These are phyloP conservation scores for Neofelis nebulosa DNA, from an alignment of 2,113 vertebrate species.

Conservation along the genomic window DNA sequence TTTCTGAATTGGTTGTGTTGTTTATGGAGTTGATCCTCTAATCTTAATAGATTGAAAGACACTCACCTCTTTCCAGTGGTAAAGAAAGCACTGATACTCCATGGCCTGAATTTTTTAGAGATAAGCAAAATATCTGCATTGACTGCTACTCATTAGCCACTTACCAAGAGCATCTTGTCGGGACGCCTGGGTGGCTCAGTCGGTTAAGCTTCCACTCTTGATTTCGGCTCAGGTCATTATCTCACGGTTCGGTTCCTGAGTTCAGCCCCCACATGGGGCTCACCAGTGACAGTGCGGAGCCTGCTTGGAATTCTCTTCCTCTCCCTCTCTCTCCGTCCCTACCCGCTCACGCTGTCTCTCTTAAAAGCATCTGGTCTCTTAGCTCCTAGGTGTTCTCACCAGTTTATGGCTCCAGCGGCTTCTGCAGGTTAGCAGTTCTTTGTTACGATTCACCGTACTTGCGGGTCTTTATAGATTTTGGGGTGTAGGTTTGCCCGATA, in stretches of 20 bases:
- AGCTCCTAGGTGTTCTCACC: not conserved
- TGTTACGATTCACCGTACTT: not conserved
- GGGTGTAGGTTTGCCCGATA: not conserved
- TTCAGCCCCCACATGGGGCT: no score
- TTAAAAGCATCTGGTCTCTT: not conserved
- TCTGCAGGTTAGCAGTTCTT: not conserved
- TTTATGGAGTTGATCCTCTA: not conserved
- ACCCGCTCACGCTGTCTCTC: no score
- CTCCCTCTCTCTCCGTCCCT: no score
- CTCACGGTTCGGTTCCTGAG: no score
- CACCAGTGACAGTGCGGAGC: no score
- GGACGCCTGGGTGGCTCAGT: no score
- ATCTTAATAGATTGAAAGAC: not conserved
- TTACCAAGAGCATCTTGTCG: not conserved
- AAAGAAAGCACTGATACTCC: not conserved
- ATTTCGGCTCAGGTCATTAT: no score
- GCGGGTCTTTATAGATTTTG: not conserved
- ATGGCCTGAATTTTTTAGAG: not conserved
- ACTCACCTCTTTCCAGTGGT: not conserved
- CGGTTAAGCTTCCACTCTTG: no score
- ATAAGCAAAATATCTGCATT: not conserved
- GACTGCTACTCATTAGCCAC: not conserved
- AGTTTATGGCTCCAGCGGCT: not conserved
- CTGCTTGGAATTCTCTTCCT: no score
- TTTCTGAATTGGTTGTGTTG: not conserved